Conservation (phyloP, 2,797 vertebrate genomes). For the Nannoperca australis region DNA sequence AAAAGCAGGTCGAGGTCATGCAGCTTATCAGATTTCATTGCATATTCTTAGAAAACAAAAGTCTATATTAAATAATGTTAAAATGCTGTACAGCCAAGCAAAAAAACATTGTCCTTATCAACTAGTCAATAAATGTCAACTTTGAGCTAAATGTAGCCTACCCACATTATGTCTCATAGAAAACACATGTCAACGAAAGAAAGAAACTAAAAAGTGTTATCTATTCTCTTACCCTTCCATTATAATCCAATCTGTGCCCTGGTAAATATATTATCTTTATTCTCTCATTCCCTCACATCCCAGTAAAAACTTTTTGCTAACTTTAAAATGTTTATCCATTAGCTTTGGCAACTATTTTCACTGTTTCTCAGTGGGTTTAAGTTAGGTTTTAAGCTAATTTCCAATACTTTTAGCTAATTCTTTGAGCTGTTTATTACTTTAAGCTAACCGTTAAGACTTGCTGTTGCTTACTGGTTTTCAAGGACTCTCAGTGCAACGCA, state of each 20-base stretch:
- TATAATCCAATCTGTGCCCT: background rate
- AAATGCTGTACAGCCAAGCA: too few relatives aligned
- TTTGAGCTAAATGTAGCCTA: background rate
- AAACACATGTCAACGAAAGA: background rate
- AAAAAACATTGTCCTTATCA: background rate
- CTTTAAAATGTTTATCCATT: background rate
- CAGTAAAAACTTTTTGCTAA: background rate
- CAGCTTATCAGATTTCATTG: background rate
- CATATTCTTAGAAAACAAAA: background rate
- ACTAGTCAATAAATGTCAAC: background rate
- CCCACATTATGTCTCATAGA: background rate
- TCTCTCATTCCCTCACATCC: background rate
- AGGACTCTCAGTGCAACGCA: background rate
- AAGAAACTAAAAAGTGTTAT: too few relatives aligned
- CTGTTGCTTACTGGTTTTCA: background rate
- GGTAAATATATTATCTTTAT: background rate
- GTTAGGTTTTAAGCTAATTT: too few relatives aligned
- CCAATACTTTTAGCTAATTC: background rate
- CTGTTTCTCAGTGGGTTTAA: too few relatives aligned
- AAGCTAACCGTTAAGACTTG: background rate
- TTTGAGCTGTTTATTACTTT: background rate
- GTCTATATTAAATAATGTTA: background rate
- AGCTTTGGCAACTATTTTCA: background rate
- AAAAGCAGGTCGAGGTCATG: constrained; percentile 16
- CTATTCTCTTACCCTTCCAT: background rate